Base-by-base conservation (phyloP, 2,113 vertebrate species). In the Asarcornis scutulata region DNA sequence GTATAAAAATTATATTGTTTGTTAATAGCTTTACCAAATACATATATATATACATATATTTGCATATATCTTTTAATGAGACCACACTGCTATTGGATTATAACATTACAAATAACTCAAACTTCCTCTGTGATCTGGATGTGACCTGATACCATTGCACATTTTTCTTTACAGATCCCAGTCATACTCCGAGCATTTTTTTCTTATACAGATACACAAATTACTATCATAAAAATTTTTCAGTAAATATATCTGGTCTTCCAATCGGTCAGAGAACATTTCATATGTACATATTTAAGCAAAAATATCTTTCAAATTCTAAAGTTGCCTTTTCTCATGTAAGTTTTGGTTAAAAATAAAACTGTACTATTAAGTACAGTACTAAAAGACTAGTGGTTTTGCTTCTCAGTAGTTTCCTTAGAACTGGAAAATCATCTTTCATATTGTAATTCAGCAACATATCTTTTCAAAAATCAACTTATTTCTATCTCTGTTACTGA, bases 331-430 rank as follows among this genome's bases (percentile, higher is more conserved):
- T 68, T 85, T 78, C 22, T 44, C 71, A 73, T 66, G 15, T 83
- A 91, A 89, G 71, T 68, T 82, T 91, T 31, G 26, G 62, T 82
- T 91, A 78, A 95, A 86, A 83, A 1, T 63, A 93, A 93, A 93
- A 84, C 42, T 36, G 64, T 82, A 60, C 38, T 91, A 95, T 90
- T 95, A 86, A 93, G 77, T 89, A 12, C 90, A 93, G 91, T 75
- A 50, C 2, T 4, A 83, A 79, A 94, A 77, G 31, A 63, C 32
- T 64, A 15, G 29, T 32, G 62, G 8, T 27, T 91, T 91, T 80
- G 6, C 38, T 74, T 80, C 31, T 88, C 42, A 18, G 20, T 86
- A 91, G 36, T 76, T 94, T 77, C 66, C 25, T 56, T 62, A 38
- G 23, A 86, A 29, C 66, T 46, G 71, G 36, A 77, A 86, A 88